Percentiles rank a stretch among this genome's conserved stretches.
phyloP scores from a whole-genome alignment of 1,140 invertebrate species.

The Drosophila murphyi region DNA sequence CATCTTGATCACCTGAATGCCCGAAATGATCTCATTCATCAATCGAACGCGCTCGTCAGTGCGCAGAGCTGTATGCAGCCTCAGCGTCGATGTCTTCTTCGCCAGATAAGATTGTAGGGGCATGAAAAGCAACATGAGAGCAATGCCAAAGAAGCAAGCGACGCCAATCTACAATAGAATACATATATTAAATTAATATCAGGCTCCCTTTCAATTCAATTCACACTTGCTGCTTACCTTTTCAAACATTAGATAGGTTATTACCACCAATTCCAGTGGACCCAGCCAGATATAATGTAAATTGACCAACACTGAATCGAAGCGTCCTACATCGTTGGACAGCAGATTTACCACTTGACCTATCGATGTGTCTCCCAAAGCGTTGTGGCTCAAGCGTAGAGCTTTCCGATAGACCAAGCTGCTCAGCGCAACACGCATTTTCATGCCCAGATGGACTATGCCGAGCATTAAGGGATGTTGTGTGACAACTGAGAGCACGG shows the following conservation, averaged over 20 bases:
- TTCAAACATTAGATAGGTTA: slow-evolving; percentile 85
- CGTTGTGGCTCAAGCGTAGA: slow-evolving; percentile 87
- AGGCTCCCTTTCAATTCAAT: too few species aligned
- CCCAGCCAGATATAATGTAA: slow-evolving; percentile 85
- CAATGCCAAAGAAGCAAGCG: slow-evolving; percentile 91
- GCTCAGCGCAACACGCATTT: slow-evolving; percentile 86
- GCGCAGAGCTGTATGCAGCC: slow-evolving; percentile 88
- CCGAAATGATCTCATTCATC: slow-evolving; percentile 95
- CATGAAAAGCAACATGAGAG: slow-evolving; percentile 91
- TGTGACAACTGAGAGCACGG: slow-evolving; percentile 85
- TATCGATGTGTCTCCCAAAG: slow-evolving; percentile 90
- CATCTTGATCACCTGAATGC: slow-evolving; percentile 96
- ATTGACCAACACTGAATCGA: slow-evolving; percentile 82
- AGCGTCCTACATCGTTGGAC: slow-evolving; percentile 87
- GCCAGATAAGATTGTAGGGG: slow-evolving; percentile 93
- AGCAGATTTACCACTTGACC: slow-evolving; percentile 91
- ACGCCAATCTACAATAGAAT: slow-evolving; percentile 58
- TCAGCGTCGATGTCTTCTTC: slow-evolving; percentile 88
- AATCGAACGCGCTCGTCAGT: slow-evolving; percentile 93
- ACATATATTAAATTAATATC: slow-evolving; percentile 16
- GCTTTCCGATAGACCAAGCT: slow-evolving; percentile 89
- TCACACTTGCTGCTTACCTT: slow-evolving; percentile 36
- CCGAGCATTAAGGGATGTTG: slow-evolving; percentile 87
- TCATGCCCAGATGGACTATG: slow-evolving; percentile 85
- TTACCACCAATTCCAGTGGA: slow-evolving; percentile 86